Base-by-base conservation (phyloP, 2,888 invertebrate genomes). In the Eulithis testata region DNA sequence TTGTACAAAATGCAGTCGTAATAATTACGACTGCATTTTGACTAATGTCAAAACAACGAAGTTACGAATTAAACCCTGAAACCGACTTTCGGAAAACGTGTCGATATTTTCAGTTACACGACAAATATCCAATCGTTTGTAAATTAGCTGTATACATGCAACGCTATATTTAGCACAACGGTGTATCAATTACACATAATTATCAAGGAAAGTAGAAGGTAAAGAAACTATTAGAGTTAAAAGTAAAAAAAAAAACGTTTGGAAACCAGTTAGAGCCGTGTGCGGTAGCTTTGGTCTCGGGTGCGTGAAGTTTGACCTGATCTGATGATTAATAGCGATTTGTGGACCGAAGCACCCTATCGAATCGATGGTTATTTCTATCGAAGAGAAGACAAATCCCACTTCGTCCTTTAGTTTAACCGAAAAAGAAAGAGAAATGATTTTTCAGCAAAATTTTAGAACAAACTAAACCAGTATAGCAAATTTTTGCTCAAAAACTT, bases 161-260 rank as follows among this genome's bases (percentile, higher is more conserved):
- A 67, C 44, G 55, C 9, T 50, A 52, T 51, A 60, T 58, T 50
- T 50, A 61, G 55, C 59, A 40, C 59, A 57, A 51, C 63, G 50
- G 62, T 60, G 49, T 67, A 63, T 64, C 66, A 63, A 67, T 67
- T 63, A 54, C 67, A 60, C 44, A 58, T 63, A 60, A 67, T 57
- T 63, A 60, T 47, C 53, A 44, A 60, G 57, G 67, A 67, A 63
- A 68, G 60, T 66, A 59, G 68, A 66, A 66, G 63, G 51, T 11
- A 59, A 11, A 52, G 60, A 58, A 64, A 53, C 70, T 65, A 70
- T 68, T 68, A 68, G 70, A 69, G 67, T 70, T 68, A 66, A 69
- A 66, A 69, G 64, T 54, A 64, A 58, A 52, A 71, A 40, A 71
- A 40, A 68, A 67, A 51, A 31, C 66, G 70, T 71, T 72, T 63